Evolutionary conservation across 2,888 invertebrate genomes (phyloP).

Genomic region (Phaonia tiefii): DNA sequence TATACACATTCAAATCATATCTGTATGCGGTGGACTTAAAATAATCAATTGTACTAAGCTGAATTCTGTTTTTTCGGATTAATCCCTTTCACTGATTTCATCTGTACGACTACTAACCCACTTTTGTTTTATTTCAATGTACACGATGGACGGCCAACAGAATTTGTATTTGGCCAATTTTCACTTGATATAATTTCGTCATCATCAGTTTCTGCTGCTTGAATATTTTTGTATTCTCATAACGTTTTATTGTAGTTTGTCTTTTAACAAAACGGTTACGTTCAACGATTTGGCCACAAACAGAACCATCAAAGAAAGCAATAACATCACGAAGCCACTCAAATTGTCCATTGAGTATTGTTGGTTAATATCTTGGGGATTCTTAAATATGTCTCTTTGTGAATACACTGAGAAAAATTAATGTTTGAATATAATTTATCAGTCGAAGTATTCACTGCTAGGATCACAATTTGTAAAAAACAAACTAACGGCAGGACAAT

Average conservation of each 20-base stretch:
- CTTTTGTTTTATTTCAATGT: conserved; percentile 15
- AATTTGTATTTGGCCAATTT: conserved; percentile 26
- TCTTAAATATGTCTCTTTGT: background rate
- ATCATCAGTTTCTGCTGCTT: background rate
- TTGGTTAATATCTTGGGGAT: conserved; percentile 25
- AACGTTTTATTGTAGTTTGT: conserved; percentile 58
- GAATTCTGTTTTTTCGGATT: too few species aligned
- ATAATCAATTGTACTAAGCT: background rate
- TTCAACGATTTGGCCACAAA: conserved; percentile 36
- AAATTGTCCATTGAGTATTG: conserved; percentile 42
- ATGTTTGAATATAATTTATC: too few species aligned
- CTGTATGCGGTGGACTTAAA: too few species aligned
- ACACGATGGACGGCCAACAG: background rate
- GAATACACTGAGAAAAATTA: conserved; percentile 12
- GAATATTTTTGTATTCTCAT: conserved; percentile 43
- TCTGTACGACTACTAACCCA: conserved; percentile 14
- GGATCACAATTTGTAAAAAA: too few species aligned
- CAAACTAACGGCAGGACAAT: too few species aligned
- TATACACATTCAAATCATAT: too few species aligned
- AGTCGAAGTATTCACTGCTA: too few species aligned
- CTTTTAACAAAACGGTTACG: conserved; percentile 41
- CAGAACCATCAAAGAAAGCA: too few species aligned
- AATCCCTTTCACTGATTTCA: conserved; percentile 27
- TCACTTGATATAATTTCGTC: conserved; percentile 26
- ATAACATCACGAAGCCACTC: conserved; percentile 10